A percentile compares a stretch with the other conserved stretches of the same genome.
These are phyloP conservation scores for Calycopis cecrops DNA, from an alignment of 1,140 invertebrate genomes.

Conservation along the genomic window DNA sequence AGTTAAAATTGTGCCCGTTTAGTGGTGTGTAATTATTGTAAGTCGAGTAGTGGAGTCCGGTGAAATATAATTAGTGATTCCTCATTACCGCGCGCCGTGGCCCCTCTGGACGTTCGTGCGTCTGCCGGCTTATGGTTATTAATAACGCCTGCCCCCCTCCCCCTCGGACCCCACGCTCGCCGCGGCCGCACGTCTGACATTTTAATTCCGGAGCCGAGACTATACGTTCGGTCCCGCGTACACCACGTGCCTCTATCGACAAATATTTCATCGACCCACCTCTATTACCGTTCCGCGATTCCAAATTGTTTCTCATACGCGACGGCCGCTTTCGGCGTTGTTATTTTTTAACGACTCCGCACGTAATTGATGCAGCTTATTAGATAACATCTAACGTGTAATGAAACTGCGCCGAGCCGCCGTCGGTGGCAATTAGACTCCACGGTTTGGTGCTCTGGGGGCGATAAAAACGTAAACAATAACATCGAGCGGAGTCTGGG, in stretches of 20 bases:
- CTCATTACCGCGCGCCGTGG: slow-evolving; percentile 68
- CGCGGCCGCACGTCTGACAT: slow-evolving; percentile 69
- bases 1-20: neutral
- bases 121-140: slow-evolving; percentile 73
- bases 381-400: neutral
- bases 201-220: slow-evolving; percentile 69
- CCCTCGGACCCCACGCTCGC: slow-evolving; percentile 34
- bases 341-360: neutral
- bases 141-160: slow-evolving; percentile 58
- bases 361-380: neutral
- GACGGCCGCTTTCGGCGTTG: neutral
- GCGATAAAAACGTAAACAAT: slow-evolving; percentile 31
- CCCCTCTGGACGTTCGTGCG: slow-evolving; percentile 72
- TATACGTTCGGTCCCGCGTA: slow-evolving; percentile 44
- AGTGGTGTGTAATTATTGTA: slow-evolving; percentile 43
- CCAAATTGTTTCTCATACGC: slow-evolving; percentile 8
- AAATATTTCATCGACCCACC: slow-evolving; percentile 49
- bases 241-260: slow-evolving; percentile 57
- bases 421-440: slow-evolving; percentile 12
- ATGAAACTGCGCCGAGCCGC: neutral
- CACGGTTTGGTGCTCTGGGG: slow-evolving; percentile 14
- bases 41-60: slow-evolving; percentile 64
- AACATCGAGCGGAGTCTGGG: slow-evolving; percentile 46
- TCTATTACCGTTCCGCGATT: slow-evolving; percentile 20
- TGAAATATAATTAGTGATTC: slow-evolving; percentile 75